Evolutionary conservation across 2,888 invertebrate species (phyloP), one percentile per base, ranked within the genome.

Genomic region (Emmelina monodactyla): DNA sequence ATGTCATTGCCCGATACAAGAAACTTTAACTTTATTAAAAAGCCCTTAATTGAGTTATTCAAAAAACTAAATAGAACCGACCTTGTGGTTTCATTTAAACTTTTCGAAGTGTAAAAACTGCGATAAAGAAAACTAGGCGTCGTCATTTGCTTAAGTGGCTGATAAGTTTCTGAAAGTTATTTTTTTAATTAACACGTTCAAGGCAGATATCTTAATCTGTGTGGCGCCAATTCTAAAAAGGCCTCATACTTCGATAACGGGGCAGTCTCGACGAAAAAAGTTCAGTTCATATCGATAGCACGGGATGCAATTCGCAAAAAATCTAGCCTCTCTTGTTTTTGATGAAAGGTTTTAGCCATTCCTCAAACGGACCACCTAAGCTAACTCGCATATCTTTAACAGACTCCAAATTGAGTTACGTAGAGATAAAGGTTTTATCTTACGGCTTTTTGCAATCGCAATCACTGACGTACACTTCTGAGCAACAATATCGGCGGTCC

Each of bases 161-260:
- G 76, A 76, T 78, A 75, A 71, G 50, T 25, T 7, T 7, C 25
- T 25, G 9, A 5, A 25, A 62, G 61, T 66, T 57, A 53, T 62
- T 72, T 75, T 73, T 75, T 73, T 66, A 78, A 78, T 78, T 76
- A 76, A 78, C 75, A 78, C 78, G 67, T 71, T 75, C 68, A 62
- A 59, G 53, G 57, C 53, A 58, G 72, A 62, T 75, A 73, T 70
- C 70, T 76, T 76, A 78, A 78, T 78, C 78, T 75, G 58, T 51
- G 46, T 62, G 78, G 78, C 78, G 78, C 78, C 78, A 72, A 68
- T 68, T 65, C 65, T 64, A 63, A 67, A 69, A 67, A 65, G 71
- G 60, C 57, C 60, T 62, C 55, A 59, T 57, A 65, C 62, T 57
- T 61, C 68, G 78, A 76, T 78, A 78, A 72, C 55, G 62, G 63